Conservation (phyloP, 2,888 invertebrate genomes). For the Lepidocyrtoides sp. region DNA sequence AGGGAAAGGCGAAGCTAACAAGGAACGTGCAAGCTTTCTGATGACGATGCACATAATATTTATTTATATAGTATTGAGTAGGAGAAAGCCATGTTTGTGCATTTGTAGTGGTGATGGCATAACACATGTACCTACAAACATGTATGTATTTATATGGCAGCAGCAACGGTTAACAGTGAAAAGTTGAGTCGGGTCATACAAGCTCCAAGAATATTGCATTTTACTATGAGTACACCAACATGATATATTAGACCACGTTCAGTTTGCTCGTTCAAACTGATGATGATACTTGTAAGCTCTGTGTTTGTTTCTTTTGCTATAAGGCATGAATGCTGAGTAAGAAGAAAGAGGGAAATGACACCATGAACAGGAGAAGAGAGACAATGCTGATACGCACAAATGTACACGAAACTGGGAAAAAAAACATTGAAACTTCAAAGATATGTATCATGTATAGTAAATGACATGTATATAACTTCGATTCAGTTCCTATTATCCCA, state of each 20-base stretch:
- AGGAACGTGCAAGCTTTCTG: conserved; percentile 25
- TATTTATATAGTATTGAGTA: background rate
- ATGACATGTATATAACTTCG: too few species aligned
- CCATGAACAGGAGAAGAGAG: background rate
- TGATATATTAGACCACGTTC: too few species aligned
- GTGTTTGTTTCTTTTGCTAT: too few species aligned
- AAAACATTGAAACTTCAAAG: too few species aligned
- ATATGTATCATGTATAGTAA: too few species aligned
- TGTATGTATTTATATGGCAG: too few species aligned
- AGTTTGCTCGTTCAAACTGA: too few species aligned
- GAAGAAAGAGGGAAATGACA: background rate
- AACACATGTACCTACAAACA: too few species aligned
- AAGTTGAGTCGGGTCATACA: conserved; percentile 49
- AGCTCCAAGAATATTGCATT: conserved; percentile 33
- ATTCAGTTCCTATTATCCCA: too few species aligned
- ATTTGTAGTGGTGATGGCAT: background rate
- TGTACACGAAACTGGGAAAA: background rate
- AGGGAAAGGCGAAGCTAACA: conserved; percentile 14
- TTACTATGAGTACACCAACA: too few species aligned
- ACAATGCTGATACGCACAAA: background rate
- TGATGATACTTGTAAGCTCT: too few species aligned
- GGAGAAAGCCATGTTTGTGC: background rate
- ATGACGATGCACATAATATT: conserved; percentile 27
- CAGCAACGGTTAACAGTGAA: conserved; percentile 11
- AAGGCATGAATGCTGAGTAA: background rate